Evolutionary conservation across 2,888 invertebrate species (phyloP), one percentile per base, ranked within the genome.

Genomic region (Rhingia rostrata): DNA sequence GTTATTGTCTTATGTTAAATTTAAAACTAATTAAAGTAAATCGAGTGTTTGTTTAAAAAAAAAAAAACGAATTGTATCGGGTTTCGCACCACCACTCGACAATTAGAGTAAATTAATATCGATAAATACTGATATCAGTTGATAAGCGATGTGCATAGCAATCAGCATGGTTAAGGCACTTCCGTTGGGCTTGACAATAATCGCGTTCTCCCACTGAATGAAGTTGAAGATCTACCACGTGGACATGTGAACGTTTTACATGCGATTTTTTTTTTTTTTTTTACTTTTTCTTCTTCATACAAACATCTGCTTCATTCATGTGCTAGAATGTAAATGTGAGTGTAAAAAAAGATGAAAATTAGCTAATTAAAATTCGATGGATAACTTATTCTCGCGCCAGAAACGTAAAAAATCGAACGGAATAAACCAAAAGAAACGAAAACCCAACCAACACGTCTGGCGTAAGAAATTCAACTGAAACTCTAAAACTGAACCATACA

Each of bases 81-180:
- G 9, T 51, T 3, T 39, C 12, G 5, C 33, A 14, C 33, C 41
- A 39, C 58, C 3, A 39, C 49, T 35, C 69, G 30, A 35, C 58
- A 83, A 64, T 74, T 74, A 70, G 58, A 74, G 63, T 32, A 51
- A 72, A 56, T 78, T 45, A 49, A 66, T 49, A 37, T 72, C 63
- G 51, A 66, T 63, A 37, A 56, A 32, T 58, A 10, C 54, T 66
- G 75, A 74, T 80, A 80, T 70, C 54, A 70, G 39, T 80, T 80
- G 80, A 80, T 84, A 66, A 80, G 74, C 10, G 39, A 22, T 70
- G 64, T 53, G 74, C 64, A 84, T 60, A 53, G 49, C 53, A 69
- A 60, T 66, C 37, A 69, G 54, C 80, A 84, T 84, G 61, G 58
- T 83, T 80, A 80, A 49, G 53, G 64, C 74, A 80, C 80, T 75